A percentile compares a stretch with the other conserved stretches of the same genome.
Evolutionary conservation across 2,888 invertebrate species (phyloP).

Genomic region (Hyppa rectilinea): DNA sequence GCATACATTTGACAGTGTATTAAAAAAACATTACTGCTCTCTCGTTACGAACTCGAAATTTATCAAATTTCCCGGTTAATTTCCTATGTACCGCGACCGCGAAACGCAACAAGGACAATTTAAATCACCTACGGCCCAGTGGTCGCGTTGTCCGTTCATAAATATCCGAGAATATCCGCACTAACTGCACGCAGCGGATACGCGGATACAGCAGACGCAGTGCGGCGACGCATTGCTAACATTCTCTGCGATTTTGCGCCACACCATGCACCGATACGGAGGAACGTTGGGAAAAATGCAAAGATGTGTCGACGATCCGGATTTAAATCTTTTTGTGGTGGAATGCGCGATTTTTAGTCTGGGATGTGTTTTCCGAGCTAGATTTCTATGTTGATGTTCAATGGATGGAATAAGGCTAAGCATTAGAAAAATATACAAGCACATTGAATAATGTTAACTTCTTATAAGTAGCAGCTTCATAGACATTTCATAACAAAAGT

Average conservation of each 20-base stretch:
- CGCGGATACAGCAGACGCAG: constrained; percentile 67
- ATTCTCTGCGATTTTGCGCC: constrained; percentile 62
- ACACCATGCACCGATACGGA: constrained; percentile 59
- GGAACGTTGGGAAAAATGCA: constrained; percentile 56
- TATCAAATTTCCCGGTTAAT: constrained; percentile 31
- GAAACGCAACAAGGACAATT: constrained; percentile 59
- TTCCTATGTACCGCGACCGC: constrained; percentile 41
- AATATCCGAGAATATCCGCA: constrained; percentile 67
- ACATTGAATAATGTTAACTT: neutral
- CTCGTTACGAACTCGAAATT: constrained; percentile 23
- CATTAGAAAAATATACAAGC: neutral
- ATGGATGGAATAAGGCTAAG: neutral
- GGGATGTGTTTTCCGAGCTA: neutral
- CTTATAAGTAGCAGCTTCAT: neutral
- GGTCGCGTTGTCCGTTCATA: constrained; percentile 62
- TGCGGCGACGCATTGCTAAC: constrained; percentile 75
- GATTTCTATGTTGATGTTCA: neutral
- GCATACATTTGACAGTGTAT: neutral
- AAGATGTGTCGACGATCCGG: constrained; percentile 51
- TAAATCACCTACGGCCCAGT: constrained; percentile 66
- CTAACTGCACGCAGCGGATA: constrained; percentile 62
- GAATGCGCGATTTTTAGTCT: neutral
- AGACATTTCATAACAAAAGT: neutral
- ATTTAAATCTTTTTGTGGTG: constrained; percentile 45
- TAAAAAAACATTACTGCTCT: constrained; percentile 9